phyloP scores from a whole-genome alignment of 2,888 invertebrate genomes.

The Hydrotaea diabolus region DNA sequence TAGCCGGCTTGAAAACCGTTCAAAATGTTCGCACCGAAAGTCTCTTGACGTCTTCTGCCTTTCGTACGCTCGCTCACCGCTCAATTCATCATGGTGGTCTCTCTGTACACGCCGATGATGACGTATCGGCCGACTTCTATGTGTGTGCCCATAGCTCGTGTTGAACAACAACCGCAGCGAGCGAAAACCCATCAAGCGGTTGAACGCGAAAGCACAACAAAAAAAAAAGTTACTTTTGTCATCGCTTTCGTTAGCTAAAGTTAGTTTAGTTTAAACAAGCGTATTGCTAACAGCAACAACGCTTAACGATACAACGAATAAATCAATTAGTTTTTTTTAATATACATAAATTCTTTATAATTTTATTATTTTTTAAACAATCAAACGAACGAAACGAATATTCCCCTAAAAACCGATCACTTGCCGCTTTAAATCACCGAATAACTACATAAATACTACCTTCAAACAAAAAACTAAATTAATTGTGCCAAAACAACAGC shows the following conservation, averaged over 20 bases:
- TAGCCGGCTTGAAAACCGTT: conserved; percentile 24
- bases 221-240: conserved; percentile 60
- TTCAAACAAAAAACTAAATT: conserved; percentile 11
- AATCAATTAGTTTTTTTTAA: conserved; percentile 12
- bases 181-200: conserved; percentile 6
- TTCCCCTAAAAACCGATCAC: not conserved
- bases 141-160: conserved; percentile 47
- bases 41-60: conserved; percentile 2
- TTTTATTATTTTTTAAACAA: conserved; percentile 22
- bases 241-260: conserved; percentile 59
- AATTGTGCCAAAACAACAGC: conserved; percentile 1
- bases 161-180: conserved; percentile 19
- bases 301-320: conserved; percentile 24
- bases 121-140: conserved; percentile 42
- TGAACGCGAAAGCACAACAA: conserved; percentile 18
- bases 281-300: conserved; percentile 59
- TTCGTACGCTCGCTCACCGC: too few relatives aligned
- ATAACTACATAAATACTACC: conserved; percentile 23
- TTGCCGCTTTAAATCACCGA: not conserved
- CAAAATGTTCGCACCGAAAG: conserved; percentile 23
- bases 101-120: conserved; percentile 29
- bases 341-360: not conserved
- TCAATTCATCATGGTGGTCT: conserved; percentile 16
- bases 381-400: conserved; percentile 17
- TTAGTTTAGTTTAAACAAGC: conserved; percentile 64